These are phyloP conservation scores for Trissolcus brochymenae DNA, from an alignment of 2,888 invertebrate genomes.

Conservation along the genomic window DNA sequence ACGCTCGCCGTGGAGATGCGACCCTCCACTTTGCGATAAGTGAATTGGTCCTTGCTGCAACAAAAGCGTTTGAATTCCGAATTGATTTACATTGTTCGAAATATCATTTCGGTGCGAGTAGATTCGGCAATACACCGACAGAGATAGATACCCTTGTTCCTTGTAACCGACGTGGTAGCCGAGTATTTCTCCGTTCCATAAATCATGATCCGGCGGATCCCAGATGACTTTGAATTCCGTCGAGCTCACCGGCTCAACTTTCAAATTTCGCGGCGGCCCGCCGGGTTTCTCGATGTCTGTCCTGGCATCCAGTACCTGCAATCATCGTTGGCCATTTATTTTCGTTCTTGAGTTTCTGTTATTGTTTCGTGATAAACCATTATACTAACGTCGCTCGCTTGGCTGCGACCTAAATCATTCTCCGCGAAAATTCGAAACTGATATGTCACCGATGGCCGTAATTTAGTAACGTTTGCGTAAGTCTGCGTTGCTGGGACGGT, in stretches of 20 bases:
- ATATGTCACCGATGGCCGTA: conserved; percentile 91
- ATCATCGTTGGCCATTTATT: conserved; percentile 19
- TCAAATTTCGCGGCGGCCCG: conserved; percentile 88
- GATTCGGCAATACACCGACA: conserved; percentile 1
- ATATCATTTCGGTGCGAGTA: conserved; percentile 9
- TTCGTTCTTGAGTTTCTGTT: not conserved
- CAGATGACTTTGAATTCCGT: conserved; percentile 90
- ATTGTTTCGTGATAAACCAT: conserved; percentile 12
- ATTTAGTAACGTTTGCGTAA: conserved; percentile 86
- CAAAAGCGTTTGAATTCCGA: not conserved
- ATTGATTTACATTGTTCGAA: conserved; percentile 32
- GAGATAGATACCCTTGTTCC: conserved; percentile 75
- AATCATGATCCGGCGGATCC: conserved; percentile 90
- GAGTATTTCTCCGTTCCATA: conserved; percentile 91
- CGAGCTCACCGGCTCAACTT: conserved; percentile 89
- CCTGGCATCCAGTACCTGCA: conserved; percentile 72
- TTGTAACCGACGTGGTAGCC: conserved; percentile 93
- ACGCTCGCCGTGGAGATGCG: conserved; percentile 73
- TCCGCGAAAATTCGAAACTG: conserved; percentile 92
- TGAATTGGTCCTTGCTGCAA: conserved; percentile 68
- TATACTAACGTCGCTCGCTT: conserved; percentile 85
- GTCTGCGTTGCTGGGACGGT: conserved; percentile 90
- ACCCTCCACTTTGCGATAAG: conserved; percentile 73
- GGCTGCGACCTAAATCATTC: conserved; percentile 91
- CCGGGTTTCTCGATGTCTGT: conserved; percentile 80